Base-by-base conservation (phyloP, 2,888 invertebrate species). In the Epirrhoe tristata region DNA sequence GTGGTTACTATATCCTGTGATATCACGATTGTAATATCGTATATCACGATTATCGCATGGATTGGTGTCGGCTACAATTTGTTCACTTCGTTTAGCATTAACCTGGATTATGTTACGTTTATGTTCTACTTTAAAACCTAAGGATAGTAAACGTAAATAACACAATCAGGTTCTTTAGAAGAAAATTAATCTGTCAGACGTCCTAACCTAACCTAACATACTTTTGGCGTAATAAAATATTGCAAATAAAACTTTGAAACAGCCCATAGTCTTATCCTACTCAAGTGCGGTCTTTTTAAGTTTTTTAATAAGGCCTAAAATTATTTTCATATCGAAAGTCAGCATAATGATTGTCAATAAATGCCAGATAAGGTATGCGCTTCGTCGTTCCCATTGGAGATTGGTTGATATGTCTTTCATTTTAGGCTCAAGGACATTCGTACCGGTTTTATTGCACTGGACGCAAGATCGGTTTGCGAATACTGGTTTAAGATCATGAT, bases 401-500 rank as follows among this genome's bases (percentile, higher is more conserved):
- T 64, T 52, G 58, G 54, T 51, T 54, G 34, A 58, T 64, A 36
- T 55, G 57, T 60, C 60, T 57, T 60, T 58, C 56, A 58, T 53
- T 64, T 68, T 64, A 14, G 58, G 46, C 54, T 64, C 69, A 59
- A 69, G 62, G 62, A 54, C 66, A 66, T 8, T 16, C 39, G 53
- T 56, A 66, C 65, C 63, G 60, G 66, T 66, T 69, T 66, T 58
- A 58, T 68, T 66, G 58, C 48, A 34, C 58, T 53, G 16, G 31
- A 31, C 14, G 58, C 50, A 32, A 54, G 60, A 24, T 24, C 55
- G 52, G 51, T 59, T 53, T 56, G 51, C 34, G 3, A 39, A 54
- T 58, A 54, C 58, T 62, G 58, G 53, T 54, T 63, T 24, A 34
- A n/a, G 14, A 14, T 48, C 16, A 16, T 16, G 7, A 46, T 5